Evolutionary conservation across 2,888 invertebrate genomes (phyloP).

Genomic region (Andrena bicolor): DNA sequence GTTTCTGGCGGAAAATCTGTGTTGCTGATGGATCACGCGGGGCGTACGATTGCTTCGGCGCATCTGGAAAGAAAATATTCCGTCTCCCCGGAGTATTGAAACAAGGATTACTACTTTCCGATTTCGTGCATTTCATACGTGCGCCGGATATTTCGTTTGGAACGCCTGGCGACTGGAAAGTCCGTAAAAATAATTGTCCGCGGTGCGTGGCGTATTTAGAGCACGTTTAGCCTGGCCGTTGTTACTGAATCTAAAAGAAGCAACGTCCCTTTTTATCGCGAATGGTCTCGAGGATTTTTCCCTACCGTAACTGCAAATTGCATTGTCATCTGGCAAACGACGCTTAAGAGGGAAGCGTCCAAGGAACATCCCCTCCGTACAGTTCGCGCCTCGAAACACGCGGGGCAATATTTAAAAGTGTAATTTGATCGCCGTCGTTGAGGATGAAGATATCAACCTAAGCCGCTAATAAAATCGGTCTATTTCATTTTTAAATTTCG

Average conservation of each 20-base stretch:
- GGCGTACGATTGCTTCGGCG: conserved; percentile 33
- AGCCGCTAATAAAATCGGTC: background rate
- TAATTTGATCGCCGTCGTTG: background rate
- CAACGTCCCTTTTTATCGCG: background rate
- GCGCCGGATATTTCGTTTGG: background rate
- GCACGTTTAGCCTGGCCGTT: background rate
- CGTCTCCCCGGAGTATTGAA: conserved; percentile 15
- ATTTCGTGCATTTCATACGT: conserved; percentile 21
- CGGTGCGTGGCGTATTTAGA: background rate
- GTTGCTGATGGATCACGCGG: conserved; percentile 30
- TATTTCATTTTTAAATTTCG: conserved; percentile 2
- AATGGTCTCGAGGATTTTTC: background rate
- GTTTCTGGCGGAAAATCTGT: background rate
- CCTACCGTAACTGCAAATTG: conserved; percentile 1
- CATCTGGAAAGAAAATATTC: conserved; percentile 45
- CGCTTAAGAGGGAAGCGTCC: no score
- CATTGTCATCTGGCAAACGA: background rate
- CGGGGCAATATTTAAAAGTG: background rate
- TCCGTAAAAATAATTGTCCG: background rate
- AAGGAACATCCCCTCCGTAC: background rate
- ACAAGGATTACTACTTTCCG: conserved; percentile 38
- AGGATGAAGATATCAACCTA: background rate
- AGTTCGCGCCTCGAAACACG: no score
- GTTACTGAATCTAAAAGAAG: no score
- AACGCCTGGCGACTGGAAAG: background rate